These are phyloP conservation scores for Palythoa grandiflora DNA, from an alignment of 92 coral and sea anemone species.

Conservation along the genomic window DNA sequence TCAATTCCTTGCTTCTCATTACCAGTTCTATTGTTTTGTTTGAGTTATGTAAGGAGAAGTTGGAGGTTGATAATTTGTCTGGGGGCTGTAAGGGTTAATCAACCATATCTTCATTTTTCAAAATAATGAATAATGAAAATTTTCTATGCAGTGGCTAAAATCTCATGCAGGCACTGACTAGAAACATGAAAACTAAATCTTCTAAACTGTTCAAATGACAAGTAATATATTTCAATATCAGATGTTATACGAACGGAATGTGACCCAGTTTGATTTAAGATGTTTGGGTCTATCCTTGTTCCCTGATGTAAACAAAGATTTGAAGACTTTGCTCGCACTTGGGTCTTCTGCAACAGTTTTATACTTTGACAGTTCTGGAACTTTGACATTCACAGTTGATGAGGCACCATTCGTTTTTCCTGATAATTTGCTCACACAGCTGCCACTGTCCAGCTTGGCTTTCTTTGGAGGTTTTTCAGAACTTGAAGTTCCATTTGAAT, in stretches of 20 bases:
- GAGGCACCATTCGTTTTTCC: conserved; percentile 60
- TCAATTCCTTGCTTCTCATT: too few species aligned
- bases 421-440: conserved; percentile 55
- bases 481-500: conserved; percentile 47
- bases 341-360: conserved; percentile 99
- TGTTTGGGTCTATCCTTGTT: conserved; percentile 89
- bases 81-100: too few species aligned
- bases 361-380: conserved; percentile 87
- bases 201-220: neutral
- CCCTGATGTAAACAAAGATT: conserved; percentile 93
- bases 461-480: conserved; percentile 73
- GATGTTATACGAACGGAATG: conserved; percentile 90
- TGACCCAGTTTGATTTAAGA: conserved; percentile 94
- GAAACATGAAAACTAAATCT: too few species aligned
- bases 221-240: neutral
- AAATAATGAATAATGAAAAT: too few species aligned
- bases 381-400: conserved; percentile 65
- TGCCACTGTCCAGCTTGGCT: conserved; percentile 63
- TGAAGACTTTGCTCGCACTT: conserved; percentile 93
- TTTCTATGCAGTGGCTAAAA: too few species aligned
- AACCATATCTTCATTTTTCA: too few species aligned
- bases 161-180: too few species aligned
- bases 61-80: too few species aligned
- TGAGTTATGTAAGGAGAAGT: too few species aligned
- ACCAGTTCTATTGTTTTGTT: too few species aligned